Conservation (phyloP, 2,113 vertebrate genomes). For the Corvus hawaiiensis region DNA sequence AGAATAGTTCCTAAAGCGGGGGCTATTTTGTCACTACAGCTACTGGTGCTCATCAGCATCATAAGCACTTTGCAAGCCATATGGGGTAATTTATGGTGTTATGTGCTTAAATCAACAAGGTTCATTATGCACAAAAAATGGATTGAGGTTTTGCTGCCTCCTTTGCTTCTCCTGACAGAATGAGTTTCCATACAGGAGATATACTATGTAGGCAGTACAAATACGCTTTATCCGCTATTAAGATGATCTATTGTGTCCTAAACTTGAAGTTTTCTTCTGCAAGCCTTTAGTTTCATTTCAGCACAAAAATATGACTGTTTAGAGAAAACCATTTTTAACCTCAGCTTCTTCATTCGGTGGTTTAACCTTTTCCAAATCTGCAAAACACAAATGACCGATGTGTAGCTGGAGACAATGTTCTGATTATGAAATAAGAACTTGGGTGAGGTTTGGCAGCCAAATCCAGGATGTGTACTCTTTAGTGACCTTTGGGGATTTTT, state of each 20-base stretch:
- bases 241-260: conserved; percentile 1
- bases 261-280: not conserved
- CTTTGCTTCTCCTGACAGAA: not conserved
- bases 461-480: not conserved
- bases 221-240: not conserved
- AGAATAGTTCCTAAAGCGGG: not conserved
- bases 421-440: conserved; percentile 34
- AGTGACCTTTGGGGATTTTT: not conserved
- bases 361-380: conserved; percentile 33
- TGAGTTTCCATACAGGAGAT: not conserved
- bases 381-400: not conserved
- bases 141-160: not conserved
- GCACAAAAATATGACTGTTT: conserved; percentile 23
- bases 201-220: not conserved
- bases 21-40: not conserved
- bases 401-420: not conserved
- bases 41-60: not conserved
- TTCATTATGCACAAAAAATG: not conserved
- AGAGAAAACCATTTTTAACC: conserved; percentile 26
- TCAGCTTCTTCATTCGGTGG: not conserved
- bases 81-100: not conserved
- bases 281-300: not conserved
- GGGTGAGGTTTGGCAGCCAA: not conserved
- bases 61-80: not conserved
- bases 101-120: not conserved